Percentiles rank a stretch among this genome's conserved stretches.
These are phyloP conservation scores for Leucophenga maculata DNA, from an alignment of 2,888 invertebrate genomes.

Conservation along the genomic window DNA sequence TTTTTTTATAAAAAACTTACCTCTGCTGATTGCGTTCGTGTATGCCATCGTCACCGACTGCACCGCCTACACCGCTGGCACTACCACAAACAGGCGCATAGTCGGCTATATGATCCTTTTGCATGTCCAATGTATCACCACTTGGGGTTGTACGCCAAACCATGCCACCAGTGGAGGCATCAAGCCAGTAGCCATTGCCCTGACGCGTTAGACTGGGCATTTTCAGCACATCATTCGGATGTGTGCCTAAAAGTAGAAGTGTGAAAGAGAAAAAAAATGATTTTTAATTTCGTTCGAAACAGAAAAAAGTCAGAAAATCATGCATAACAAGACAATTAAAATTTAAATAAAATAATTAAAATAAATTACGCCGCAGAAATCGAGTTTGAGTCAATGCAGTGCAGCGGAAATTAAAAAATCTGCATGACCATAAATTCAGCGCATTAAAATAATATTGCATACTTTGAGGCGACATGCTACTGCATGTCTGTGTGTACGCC, in stretches of 20 bases:
- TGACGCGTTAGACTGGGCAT: conserved; percentile 71
- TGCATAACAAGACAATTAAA: conserved; percentile 39
- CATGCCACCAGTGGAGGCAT: conserved; percentile 71
- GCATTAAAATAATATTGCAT: conserved; percentile 59
- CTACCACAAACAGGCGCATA: conserved; percentile 72
- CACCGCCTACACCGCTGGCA: conserved; percentile 41
- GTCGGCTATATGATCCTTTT: conserved; percentile 73
- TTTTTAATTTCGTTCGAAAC: conserved; percentile 10
- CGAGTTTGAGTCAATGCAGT: not conserved
- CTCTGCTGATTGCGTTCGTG: conserved; percentile 66
- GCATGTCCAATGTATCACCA: conserved; percentile 69
- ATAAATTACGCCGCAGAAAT: conserved; percentile 7
- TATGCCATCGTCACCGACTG: conserved; percentile 38
- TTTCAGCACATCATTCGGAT: conserved; percentile 72
- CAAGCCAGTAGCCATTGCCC: conserved; percentile 72
- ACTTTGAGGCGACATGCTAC: conserved; percentile 30
- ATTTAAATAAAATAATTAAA: conserved; percentile 33
- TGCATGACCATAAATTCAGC: conserved; percentile 53
- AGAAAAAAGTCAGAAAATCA: not conserved
- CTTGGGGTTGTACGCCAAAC: conserved; percentile 70
- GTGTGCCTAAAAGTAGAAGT: conserved; percentile 65
- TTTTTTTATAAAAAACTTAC: conserved; percentile 48
- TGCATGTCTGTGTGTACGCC: conserved; percentile 35
- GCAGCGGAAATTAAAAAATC: conserved; percentile 31
- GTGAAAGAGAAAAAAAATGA: too few species aligned